These are phyloP conservation scores for Campoplex nolae DNA, from an alignment of 2,888 invertebrate genomes.

Conservation along the genomic window DNA sequence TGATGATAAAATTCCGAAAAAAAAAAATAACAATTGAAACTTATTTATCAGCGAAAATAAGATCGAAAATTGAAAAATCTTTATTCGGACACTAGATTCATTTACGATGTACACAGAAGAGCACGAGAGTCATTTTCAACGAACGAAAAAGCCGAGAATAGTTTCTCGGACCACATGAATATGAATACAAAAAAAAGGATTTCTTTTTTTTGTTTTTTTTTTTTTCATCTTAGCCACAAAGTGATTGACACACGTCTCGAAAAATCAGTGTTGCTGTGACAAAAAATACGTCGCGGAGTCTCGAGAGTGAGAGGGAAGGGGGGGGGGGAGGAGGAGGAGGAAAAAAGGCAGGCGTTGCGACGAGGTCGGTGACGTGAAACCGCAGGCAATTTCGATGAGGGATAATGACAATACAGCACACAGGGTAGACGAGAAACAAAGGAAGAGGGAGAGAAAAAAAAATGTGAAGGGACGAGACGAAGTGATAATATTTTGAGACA, in stretches of 20 bases:
- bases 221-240: background rate
- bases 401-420: background rate
- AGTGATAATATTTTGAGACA: background rate
- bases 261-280: conserved; percentile 43
- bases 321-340: background rate
- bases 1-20: background rate
- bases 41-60: background rate
- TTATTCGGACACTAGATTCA: background rate
- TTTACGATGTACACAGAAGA: background rate
- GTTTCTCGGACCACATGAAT: background rate
- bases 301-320: background rate
- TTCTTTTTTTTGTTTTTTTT: background rate
- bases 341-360: background rate
- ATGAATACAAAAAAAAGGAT: conserved; percentile 2
- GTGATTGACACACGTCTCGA: conserved; percentile 44
- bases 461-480: background rate
- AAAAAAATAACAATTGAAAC: no score
- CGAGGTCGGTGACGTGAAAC: conserved; percentile 32
- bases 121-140: background rate
- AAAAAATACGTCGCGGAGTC: background rate
- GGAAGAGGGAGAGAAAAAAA: background rate
- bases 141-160: background rate
- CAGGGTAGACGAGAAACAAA: background rate
- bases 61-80: background rate
- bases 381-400: background rate